Evolutionary conservation across 2,113 vertebrate species (phyloP), one percentile per base, ranked within the genome.

Genomic region (Limanda limanda): DNA sequence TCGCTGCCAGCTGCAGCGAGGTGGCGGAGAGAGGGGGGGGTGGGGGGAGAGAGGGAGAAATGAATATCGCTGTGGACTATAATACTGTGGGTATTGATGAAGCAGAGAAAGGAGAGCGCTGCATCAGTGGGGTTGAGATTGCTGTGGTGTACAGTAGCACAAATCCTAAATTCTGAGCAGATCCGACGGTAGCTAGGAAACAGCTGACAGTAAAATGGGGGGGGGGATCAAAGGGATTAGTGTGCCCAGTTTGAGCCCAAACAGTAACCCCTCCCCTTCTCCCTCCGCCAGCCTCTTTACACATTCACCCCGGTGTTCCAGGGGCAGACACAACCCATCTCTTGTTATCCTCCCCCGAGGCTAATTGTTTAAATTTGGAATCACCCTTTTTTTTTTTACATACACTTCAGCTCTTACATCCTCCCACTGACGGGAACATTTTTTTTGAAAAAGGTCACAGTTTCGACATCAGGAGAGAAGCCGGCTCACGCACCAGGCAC

Each of bases 161-260:
- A 91, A 92, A 92, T 94, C 92, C 90, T 27, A 90, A 91, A 92
- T 85, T 92, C 89, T 91, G 90, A 85, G 85, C 84, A 78, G 85
- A 93, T 89, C 85, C 72, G 65, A 82, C 67, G 76, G 89, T 86
- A 90, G 90, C 89, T 90, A 86, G 90, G 90, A 93, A 93, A 93
- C 90, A 92, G 92, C 89, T 92, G 91, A 94, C 92, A 85, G 90
- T 92, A 90, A 92, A 92, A 93, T 87, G 89, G 91, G 82, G n/a
- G 91, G 82, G n/a, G 90, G 92, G 89, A 91, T 94, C 91, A 94
- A 79, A 89, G 82, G 84, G 91, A 93, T 93, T 93, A 91, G 81
- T 27, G 73, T 74, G 85, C 79, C 88, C 88, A 82, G 87, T 90
- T 91, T 84, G 86, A 91, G 85, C 84, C 85, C 76, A 87, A 91